Evolutionary conservation across 2,888 invertebrate species (phyloP).

Genomic region (Brachylomia viminalis): DNA sequence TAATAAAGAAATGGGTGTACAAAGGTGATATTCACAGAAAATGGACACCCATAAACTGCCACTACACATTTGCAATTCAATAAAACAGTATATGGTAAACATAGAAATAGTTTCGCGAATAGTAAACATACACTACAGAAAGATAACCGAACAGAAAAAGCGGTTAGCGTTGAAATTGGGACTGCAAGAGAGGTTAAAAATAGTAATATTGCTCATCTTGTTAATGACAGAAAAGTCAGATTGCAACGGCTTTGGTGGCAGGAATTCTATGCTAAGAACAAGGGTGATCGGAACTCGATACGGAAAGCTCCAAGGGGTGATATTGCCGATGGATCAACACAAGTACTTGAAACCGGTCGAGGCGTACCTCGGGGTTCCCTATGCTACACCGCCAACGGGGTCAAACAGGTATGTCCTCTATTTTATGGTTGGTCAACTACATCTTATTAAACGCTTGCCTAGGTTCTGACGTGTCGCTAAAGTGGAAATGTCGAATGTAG

Average conservation of each 20-base stretch:
- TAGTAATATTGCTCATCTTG: constrained; percentile 81
- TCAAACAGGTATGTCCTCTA: constrained; percentile 92
- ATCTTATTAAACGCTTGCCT: constrained; percentile 67
- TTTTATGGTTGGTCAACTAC: constrained; percentile 65
- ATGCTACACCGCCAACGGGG: constrained; percentile 95
- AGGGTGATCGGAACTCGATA: constrained; percentile 96
- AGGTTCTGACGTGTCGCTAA: constrained; percentile 53
- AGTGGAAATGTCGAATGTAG: constrained; percentile 61
- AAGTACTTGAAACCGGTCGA: constrained; percentile 94
- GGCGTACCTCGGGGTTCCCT: constrained; percentile 96
- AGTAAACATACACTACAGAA: constrained; percentile 59
- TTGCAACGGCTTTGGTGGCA: constrained; percentile 85
- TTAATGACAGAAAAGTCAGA: constrained; percentile 80
- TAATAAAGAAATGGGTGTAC: constrained; percentile 84
- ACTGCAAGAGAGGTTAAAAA: constrained; percentile 75
- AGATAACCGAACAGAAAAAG: constrained; percentile 64
- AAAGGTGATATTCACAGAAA: constrained; percentile 88
- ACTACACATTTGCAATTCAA: constrained; percentile 88
- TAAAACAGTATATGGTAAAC: constrained; percentile 83
- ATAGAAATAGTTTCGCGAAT: constrained; percentile 67
- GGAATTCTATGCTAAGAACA: constrained; percentile 93
- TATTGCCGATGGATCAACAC: constrained; percentile 94
- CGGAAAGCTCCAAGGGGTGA: constrained; percentile 95
- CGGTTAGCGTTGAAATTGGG: constrained; percentile 71
- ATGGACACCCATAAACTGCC: constrained; percentile 87